Conservation (phyloP, 1,140 invertebrate species). For the Antheraea pernyi region DNA sequence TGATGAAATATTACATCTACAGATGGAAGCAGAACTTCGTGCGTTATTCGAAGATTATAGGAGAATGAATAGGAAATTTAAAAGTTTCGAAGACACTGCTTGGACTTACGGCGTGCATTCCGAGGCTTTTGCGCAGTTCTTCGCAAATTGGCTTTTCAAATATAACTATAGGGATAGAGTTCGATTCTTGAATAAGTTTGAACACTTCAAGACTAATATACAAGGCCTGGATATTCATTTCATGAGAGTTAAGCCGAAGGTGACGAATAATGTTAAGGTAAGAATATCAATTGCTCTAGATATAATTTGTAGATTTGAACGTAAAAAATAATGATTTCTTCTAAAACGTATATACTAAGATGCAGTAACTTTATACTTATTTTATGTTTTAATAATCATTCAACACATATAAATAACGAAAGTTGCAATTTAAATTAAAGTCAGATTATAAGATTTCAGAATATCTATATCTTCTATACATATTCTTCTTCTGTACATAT, state of each 20-base stretch:
- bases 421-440: no score
- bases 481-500: no score
- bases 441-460: no score
- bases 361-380: no score
- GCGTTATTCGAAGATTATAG: slow-evolving; percentile 51
- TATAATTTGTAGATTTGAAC: no score
- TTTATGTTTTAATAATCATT: no score
- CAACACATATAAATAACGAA: no score
- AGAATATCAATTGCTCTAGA: neutral
- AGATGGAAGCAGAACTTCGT: slow-evolving; percentile 58
- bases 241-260: slow-evolving; percentile 80
- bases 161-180: slow-evolving; percentile 86
- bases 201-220: slow-evolving; percentile 86
- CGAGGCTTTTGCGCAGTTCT: slow-evolving; percentile 81
- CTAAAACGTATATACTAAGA: no score
- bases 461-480: no score
- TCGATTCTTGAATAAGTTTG: slow-evolving; percentile 84
- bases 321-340: no score
- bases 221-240: slow-evolving; percentile 87
- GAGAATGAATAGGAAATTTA: slow-evolving; percentile 25
- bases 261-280: slow-evolving; percentile 71
- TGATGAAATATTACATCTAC: no score
- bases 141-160: slow-evolving; percentile 85
- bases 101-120: slow-evolving; percentile 84
- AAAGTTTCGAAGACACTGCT: slow-evolving; percentile 76